Percentiles rank a stretch among this genome's conserved stretches.
These are phyloP conservation scores for Spea multiplicata DNA, from an alignment of 2,113 vertebrate species.

Conservation along the genomic window DNA sequence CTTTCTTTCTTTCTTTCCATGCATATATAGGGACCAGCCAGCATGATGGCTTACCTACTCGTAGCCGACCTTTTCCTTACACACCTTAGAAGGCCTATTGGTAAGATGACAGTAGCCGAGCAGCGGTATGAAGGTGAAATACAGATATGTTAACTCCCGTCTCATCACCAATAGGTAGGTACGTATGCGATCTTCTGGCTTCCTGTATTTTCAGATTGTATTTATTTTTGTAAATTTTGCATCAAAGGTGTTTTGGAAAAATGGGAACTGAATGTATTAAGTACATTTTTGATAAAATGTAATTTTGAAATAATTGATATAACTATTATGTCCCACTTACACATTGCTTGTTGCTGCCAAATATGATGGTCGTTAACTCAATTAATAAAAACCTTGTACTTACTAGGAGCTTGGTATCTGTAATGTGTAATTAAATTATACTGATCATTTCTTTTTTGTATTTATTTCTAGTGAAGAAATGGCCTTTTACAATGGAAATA, in stretches of 20 bases:
- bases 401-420: too few species aligned
- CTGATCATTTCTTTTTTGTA: too few species aligned
- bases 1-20: not conserved
- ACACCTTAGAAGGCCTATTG: slow-evolving; percentile 86
- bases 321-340: not conserved
- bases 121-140: slow-evolving; percentile 95
- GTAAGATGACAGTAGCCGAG: slow-evolving; percentile 91
- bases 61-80: slow-evolving; percentile 94
- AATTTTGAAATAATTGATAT: not conserved
- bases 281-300: not conserved
- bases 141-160: slow-evolving; percentile 93
- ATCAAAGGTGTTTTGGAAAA: too few species aligned
- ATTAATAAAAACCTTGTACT: too few species aligned
- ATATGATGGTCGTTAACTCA: too few species aligned
- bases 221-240: not conserved
- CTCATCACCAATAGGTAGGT: slow-evolving; percentile 95
- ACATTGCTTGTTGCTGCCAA: too few species aligned
- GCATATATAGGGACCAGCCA: slow-evolving; percentile 87
- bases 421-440: too few species aligned
- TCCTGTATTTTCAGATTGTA: too few species aligned
- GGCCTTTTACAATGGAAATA: slow-evolving; percentile 95
- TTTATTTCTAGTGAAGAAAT: slow-evolving; percentile 87
- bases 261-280: not conserved
- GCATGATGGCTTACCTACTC: slow-evolving; percentile 93
- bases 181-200: too few species aligned